Percentiles rank a stretch among this genome's conserved stretches.
phyloP scores from a whole-genome alignment of 2,888 invertebrate species.

The Diabrotica balteata region DNA sequence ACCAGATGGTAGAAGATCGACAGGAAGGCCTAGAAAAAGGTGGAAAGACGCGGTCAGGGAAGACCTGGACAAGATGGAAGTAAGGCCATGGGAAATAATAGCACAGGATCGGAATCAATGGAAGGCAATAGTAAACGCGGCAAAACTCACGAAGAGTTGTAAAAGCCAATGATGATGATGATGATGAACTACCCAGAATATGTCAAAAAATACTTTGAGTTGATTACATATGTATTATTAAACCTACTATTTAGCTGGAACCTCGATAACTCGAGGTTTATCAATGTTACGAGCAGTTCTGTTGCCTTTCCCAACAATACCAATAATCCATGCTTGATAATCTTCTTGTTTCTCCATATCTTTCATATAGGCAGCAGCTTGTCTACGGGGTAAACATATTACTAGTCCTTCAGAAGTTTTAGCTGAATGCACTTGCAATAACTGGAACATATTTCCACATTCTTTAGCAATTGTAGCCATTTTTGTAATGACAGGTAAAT shows the following conservation, averaged over 20 bases:
- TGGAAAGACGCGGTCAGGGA: too few species aligned
- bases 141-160: too few species aligned
- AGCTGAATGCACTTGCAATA: conserved; percentile 82
- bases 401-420: conserved; percentile 90
- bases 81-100: too few species aligned
- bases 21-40: too few species aligned
- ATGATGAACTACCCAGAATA: conserved; percentile 51
- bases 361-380: conserved; percentile 94
- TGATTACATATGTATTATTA: conserved; percentile 26
- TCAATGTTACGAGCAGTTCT: conserved; percentile 93
- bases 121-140: too few species aligned
- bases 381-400: conserved; percentile 89
- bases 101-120: too few species aligned
- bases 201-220: conserved; percentile 43
- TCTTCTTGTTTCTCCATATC: conserved; percentile 95
- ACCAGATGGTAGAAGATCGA: too few species aligned
- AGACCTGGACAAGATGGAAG: too few species aligned
- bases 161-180: too few species aligned
- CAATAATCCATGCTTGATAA: conserved; percentile 96
- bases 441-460: conserved; percentile 84
- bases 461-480: conserved; percentile 86
- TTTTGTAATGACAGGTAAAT: conserved; percentile 85
- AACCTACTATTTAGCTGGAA: conserved; percentile 83
- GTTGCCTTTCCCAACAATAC: conserved; percentile 93
- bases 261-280: conserved; percentile 94